Base-by-base conservation (phyloP, 64 coral and sea anemone species). In the Stichodactyla mertensii region DNA sequence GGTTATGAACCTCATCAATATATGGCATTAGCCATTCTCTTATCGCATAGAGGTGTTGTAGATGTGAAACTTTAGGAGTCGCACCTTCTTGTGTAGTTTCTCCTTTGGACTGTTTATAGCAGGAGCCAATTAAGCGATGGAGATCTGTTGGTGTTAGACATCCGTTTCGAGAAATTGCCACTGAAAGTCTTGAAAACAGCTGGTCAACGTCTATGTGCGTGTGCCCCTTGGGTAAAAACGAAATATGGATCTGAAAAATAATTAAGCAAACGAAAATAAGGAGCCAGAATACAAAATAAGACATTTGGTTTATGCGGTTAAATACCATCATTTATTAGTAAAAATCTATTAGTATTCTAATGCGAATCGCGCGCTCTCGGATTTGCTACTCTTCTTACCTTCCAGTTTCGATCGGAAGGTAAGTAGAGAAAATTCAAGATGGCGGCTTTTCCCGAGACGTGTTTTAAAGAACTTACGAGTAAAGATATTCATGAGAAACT, bases 201-300 rank as follows among this genome's bases (percentile, higher is more conserved):
- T 92, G 86, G 59, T 86, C 91, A 11, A 85, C 86, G 64, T 93
- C 91, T 1, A 89, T 86, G 45, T 93, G 91, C 6, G 91, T 93
- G 74, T 93, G 91, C 0, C 91, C 91, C 54, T 78, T 77, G 4
- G 82, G 82, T 55, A 93, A 28, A 71, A 93, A 93, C 61, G 82
- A 84, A 52, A 93, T 77, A 69, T 85, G 77, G 51, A 93, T 26
- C 91, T 93, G 52, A 86, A 80, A 80, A 18, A 45, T 45, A 45
- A 45, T 45, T 45, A 45, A 45, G 36, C 36, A 45, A 45, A 45
- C 36, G 36, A 45, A 45, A 45, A 45, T 45, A 45, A 45, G 36
- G 36, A 4, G 36, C 36, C 36, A 45, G 36, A 45, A 45, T 45
- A 45, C 36, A 2, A 4, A 2, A 45, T 45, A 45, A 45, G 36